Evolutionary conservation across 2,797 vertebrate genomes (phyloP), one percentile per base, ranked within the genome.

Genomic region (Rhabdophis nuchalis): DNA sequence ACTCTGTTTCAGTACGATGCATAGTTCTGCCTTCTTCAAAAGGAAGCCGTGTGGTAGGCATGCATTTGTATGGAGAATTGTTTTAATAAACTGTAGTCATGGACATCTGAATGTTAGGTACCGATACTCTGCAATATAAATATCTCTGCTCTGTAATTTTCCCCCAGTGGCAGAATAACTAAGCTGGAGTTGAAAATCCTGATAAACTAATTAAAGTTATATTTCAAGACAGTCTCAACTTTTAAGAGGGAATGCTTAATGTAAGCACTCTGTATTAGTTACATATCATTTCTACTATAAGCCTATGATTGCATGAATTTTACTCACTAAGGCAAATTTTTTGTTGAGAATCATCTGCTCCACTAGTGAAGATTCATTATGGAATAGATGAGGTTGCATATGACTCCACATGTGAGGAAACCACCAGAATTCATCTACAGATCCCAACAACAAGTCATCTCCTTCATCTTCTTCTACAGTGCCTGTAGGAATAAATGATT

Each of bases 321-420:
- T 95, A 95, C 98, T 98, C 96, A 99, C 99, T 98, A 99, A 96
- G 90, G 99, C 99, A 93, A 99, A 99, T 94, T 99, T 98, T 96
- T 98, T 99, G 98, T 99, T 99, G 94, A 99, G 98, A 95, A 98
- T 98, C 99, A 99, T 99, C 98, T 99, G 99, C 92, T 99, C 99
- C 94, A 98, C 97, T 94, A 99, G 97, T 0, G 98, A 99, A 0
- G 99, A 99, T 95, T 99, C 98, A 0, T 99, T 99, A 97, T 99
- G 98, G 97, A 99, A 99, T 94, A 99, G 99, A 92, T 99, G 99
- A 91, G 99, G 99, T 97, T 99, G 99, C 99, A 99, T 99, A 95
- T 99, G 99, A 93, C 98, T 99, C 99, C 99, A 99, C 99, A 99
- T 99, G 96, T 99, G 99, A 91, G 99, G 99, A 93, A 99, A 99